Conservation (phyloP, 23 tunicate genomes). For the Styela clava region DNA sequence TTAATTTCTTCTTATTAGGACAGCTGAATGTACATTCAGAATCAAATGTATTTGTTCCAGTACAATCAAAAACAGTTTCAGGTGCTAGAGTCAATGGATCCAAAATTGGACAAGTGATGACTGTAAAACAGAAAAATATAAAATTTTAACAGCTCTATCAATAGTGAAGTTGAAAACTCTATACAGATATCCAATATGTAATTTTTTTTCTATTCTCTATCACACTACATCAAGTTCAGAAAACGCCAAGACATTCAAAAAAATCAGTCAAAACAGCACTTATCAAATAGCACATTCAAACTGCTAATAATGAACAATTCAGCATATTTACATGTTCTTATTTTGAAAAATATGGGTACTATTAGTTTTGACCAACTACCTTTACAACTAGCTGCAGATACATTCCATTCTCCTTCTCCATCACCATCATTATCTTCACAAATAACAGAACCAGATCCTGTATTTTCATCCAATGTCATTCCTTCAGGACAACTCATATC, state of each 20-base stretch:
- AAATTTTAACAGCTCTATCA: no score
- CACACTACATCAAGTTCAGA: no score
- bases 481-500: slow-evolving; percentile 10
- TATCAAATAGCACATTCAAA: no score
- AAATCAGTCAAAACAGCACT: no score
- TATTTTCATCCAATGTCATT: not conserved
- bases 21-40: not conserved
- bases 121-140: not conserved
- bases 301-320: no score
- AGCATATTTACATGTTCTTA: no score
- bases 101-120: not conserved
- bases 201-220: no score
- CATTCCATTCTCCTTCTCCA: slow-evolving; percentile 18
- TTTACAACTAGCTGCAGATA: not conserved
- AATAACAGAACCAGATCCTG: not conserved
- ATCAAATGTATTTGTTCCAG: not conserved
- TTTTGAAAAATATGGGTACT: no score
- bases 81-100: not conserved
- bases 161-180: no score
- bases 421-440: slow-evolving; percentile 23
- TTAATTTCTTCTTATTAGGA: not conserved
- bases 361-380: no score
- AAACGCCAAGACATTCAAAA: no score
- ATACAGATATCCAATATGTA: no score
- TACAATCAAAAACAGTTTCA: slow-evolving; percentile 4